phyloP scores from a whole-genome alignment of 64 coral and sea anemone species.

The Orbicella faveolata region DNA sequence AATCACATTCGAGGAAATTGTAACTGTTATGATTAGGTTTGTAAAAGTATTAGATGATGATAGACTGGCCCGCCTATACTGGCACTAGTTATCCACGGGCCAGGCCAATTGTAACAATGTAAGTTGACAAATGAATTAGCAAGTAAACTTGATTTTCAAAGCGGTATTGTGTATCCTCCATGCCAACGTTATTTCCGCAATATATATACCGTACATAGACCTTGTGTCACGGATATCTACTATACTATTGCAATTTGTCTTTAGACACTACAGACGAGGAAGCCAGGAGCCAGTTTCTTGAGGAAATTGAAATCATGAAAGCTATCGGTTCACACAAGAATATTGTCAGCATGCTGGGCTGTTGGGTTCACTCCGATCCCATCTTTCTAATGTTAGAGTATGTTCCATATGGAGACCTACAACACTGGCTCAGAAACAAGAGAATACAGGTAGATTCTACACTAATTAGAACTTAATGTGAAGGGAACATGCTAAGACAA shows the following conservation, averaged over 20 bases:
- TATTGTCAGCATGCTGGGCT: slow-evolving; percentile 50
- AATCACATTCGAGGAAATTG: too few relatives aligned
- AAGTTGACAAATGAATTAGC: too few relatives aligned
- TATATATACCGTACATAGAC: neutral
- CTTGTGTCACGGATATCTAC: too few relatives aligned
- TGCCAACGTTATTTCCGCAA: neutral
- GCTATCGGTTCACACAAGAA: slow-evolving; percentile 37
- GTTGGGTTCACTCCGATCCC: slow-evolving; percentile 22
- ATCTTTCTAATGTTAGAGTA: slow-evolving; percentile 29
- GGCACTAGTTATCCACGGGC: too few relatives aligned
- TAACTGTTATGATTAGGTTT: too few relatives aligned
- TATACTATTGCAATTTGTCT: neutral
- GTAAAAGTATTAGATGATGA: too few relatives aligned
- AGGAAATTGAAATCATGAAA: slow-evolving; percentile 67
- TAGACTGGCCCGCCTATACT: too few relatives aligned
- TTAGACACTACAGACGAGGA: slow-evolving; percentile 24
- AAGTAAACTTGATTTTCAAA: too few relatives aligned
- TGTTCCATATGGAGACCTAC: slow-evolving; percentile 40
- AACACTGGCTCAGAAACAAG: slow-evolving; percentile 2
- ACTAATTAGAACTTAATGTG: too few relatives aligned
- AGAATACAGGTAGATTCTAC: neutral
- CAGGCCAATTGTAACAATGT: too few relatives aligned
- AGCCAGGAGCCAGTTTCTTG: slow-evolving; percentile 9
- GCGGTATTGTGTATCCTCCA: too few relatives aligned
- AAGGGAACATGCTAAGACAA: too few relatives aligned